Evolutionary conservation across 1,140 invertebrate species (phyloP).

Genomic region (Antheraea pernyi): DNA sequence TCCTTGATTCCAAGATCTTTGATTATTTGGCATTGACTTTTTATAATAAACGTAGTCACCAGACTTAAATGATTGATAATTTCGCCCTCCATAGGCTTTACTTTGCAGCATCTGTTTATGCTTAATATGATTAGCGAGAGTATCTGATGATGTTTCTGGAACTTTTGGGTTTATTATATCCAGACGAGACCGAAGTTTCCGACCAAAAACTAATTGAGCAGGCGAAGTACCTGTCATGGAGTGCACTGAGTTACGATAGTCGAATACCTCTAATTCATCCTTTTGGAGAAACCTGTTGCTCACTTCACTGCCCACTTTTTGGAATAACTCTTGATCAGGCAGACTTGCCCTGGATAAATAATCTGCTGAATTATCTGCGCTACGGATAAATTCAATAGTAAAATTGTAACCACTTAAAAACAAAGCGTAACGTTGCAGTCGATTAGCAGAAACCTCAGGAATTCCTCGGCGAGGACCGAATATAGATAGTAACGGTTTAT

Average conservation of each 20-base stretch:
- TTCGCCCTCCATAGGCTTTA: slow-evolving; percentile 13
- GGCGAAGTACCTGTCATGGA: slow-evolving; percentile 22
- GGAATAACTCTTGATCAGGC: too few species aligned
- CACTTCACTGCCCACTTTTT: too few species aligned
- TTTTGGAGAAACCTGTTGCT: too few species aligned
- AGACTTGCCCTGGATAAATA: slow-evolving; percentile 18
- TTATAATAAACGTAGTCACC: slow-evolving; percentile 25
- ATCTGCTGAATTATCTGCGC: slow-evolving; percentile 14
- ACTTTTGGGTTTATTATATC: slow-evolving; percentile 23
- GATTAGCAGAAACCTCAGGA: slow-evolving; percentile 29
- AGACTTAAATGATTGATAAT: background rate
- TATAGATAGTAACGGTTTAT: slow-evolving; percentile 21
- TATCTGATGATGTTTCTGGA: slow-evolving; percentile 8
- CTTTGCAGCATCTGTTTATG: slow-evolving; percentile 26
- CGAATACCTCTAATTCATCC: slow-evolving; percentile 3
- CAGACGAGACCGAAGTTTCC: slow-evolving; percentile 25
- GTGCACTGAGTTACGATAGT: slow-evolving; percentile 30
- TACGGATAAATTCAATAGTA: slow-evolving; percentile 14
- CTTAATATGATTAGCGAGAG: slow-evolving; percentile 8
- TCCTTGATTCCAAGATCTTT: slow-evolving; percentile 22
- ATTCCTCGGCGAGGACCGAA: slow-evolving; percentile 28
- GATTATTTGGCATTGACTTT: slow-evolving; percentile 21
- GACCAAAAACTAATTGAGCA: slow-evolving; percentile 30
- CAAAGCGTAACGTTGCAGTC: slow-evolving; percentile 31
- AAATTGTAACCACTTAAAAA: slow-evolving; percentile 27